Conservation (phyloP, 1,140 invertebrate genomes). For the Drosophila fuyamai region DNA sequence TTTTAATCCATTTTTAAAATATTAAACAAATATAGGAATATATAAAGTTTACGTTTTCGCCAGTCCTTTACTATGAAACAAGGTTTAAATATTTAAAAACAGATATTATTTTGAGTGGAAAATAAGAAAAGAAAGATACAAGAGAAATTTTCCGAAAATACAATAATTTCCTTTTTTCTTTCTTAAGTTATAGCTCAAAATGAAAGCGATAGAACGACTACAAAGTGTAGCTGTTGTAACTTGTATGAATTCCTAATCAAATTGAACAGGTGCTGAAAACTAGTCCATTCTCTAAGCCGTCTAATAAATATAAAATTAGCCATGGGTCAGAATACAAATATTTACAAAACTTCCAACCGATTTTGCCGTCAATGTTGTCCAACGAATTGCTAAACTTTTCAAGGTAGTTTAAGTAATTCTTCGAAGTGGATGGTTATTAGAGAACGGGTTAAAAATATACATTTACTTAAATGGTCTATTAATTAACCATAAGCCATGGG, state of each 20-base stretch:
- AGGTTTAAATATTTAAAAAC: too few relatives aligned
- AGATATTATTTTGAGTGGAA: too few relatives aligned
- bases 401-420: not conserved
- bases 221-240: not conserved
- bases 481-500: too few relatives aligned
- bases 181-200: not conserved
- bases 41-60: too few relatives aligned
- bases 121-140: too few relatives aligned
- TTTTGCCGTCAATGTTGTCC: not conserved
- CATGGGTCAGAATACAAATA: not conserved
- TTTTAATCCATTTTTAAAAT: too few relatives aligned
- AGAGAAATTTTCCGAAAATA: too few relatives aligned
- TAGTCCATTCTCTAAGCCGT: not conserved
- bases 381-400: not conserved
- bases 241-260: constrained; percentile 1
- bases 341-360: constrained; percentile 1
- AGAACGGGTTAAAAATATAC: not conserved
- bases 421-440: not conserved
- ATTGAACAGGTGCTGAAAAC: not conserved
- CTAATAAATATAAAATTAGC: constrained; percentile 4
- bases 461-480: too few relatives aligned
- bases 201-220: not conserved
- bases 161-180: too few relatives aligned
- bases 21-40: too few relatives aligned
- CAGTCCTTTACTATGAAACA: too few relatives aligned